Conservation (phyloP, 2,113 vertebrate genomes). For the Dromiciops gliroides region DNA sequence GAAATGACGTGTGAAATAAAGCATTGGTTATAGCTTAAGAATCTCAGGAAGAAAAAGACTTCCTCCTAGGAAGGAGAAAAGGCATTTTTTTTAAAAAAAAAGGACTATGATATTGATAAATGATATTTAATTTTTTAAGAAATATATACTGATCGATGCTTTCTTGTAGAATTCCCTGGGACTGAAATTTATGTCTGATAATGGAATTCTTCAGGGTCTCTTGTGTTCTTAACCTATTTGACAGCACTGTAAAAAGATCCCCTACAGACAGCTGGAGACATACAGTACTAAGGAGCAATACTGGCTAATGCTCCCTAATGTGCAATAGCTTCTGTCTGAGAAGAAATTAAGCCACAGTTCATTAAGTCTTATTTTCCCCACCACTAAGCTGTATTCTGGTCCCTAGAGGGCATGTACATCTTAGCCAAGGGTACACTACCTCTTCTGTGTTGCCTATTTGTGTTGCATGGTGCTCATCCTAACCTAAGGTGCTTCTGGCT, state of each 20-base stretch:
- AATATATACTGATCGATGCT: constrained; percentile 79
- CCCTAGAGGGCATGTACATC: constrained; percentile 86
- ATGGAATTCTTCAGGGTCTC: constrained; percentile 80
- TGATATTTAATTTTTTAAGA: constrained; percentile 81
- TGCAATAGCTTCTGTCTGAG: constrained; percentile 90
- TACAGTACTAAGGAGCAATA: constrained; percentile 84
- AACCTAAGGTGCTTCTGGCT: constrained; percentile 86
- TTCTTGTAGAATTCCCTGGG: constrained; percentile 82
- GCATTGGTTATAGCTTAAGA: constrained; percentile 75
- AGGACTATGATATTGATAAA: constrained; percentile 77
- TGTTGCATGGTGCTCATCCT: constrained; percentile 83
- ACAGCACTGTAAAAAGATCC: constrained; percentile 69
- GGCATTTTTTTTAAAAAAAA: constrained; percentile 76
- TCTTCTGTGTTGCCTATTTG: constrained; percentile 88
- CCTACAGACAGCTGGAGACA: constrained; percentile 83
- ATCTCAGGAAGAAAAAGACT: constrained; percentile 84
- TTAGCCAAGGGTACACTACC: constrained; percentile 94
- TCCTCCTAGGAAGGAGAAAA: constrained; percentile 82
- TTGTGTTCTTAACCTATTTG: constrained; percentile 74
- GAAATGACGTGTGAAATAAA: constrained; percentile 60
- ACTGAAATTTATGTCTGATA: constrained; percentile 69
- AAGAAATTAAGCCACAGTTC: constrained; percentile 81
- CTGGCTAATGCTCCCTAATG: constrained; percentile 85
- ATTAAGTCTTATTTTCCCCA: constrained; percentile 81
- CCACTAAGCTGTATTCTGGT: constrained; percentile 83